A percentile compares a stretch with the other conserved stretches of the same genome.
Conservation (phyloP, 2,888 invertebrate species). For the Rhagonycha lutea region DNA sequence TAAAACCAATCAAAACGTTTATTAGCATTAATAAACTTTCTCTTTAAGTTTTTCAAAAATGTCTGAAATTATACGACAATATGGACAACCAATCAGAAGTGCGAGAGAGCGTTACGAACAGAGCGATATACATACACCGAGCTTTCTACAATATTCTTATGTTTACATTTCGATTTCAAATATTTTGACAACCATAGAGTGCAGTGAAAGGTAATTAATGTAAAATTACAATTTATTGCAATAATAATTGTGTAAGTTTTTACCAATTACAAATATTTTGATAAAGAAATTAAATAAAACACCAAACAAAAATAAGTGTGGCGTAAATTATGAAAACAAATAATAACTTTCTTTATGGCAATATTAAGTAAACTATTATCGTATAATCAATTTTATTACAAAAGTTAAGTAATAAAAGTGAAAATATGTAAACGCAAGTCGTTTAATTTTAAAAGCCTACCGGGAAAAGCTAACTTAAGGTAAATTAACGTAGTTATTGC, state of each 20-base stretch:
- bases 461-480: background rate
- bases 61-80: no score
- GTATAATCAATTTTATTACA: background rate
- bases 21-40: no score
- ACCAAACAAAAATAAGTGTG: background rate
- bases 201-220: no score
- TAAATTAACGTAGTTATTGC: background rate
- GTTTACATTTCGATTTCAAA: no score
- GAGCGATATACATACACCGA: no score
- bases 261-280: background rate
- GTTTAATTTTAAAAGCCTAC: background rate
- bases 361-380: background rate
- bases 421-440: background rate
- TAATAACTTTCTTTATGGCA: background rate
- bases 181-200: no score
- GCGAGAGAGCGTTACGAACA: no score
- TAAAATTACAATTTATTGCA: no score
- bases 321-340: background rate
- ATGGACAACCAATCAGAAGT: no score
- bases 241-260: background rate
- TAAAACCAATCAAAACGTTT: no score
- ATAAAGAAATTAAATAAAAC: background rate
- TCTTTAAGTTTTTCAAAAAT: no score
- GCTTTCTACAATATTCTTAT: no score
- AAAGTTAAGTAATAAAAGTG: background rate